Evolutionary conservation across 2,797 vertebrate genomes (phyloP).

Genomic region (Gorsachius magnificus): DNA sequence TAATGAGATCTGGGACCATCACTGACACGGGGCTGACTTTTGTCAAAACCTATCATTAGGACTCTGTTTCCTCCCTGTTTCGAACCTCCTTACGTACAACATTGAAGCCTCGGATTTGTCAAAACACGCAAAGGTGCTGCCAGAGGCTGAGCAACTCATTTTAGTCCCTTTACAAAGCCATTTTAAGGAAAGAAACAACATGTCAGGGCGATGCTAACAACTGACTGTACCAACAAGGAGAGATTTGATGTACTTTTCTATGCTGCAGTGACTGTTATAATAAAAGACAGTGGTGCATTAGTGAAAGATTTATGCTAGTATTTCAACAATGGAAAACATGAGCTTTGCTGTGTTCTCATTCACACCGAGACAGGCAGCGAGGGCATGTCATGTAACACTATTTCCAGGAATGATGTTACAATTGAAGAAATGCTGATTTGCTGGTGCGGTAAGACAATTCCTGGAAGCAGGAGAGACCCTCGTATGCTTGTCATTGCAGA

Average conservation of each 20-base stretch:
- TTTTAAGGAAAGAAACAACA: slow-evolving; percentile 62
- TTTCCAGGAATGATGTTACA: slow-evolving; percentile 77
- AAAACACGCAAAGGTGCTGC: slow-evolving; percentile 65
- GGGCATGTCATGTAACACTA: slow-evolving; percentile 66
- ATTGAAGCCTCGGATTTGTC: slow-evolving; percentile 55
- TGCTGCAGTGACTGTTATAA: slow-evolving; percentile 60
- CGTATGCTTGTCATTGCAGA: not conserved
- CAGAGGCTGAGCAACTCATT: slow-evolving; percentile 65
- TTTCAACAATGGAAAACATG: slow-evolving; percentile 72
- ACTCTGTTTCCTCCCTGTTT: slow-evolving; percentile 26
- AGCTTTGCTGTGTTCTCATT: slow-evolving; percentile 72
- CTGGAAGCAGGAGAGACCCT: slow-evolving; percentile 68
- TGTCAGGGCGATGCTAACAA: slow-evolving; percentile 68
- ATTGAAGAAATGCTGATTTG: slow-evolving; percentile 73
- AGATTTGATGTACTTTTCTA: slow-evolving; percentile 62
- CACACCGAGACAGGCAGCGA: slow-evolving; percentile 61
- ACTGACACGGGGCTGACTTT: not conserved
- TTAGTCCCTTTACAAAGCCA: slow-evolving; percentile 61
- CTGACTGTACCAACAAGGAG: slow-evolving; percentile 61
- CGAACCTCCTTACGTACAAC: slow-evolving; percentile 12
- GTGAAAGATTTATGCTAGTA: slow-evolving; percentile 79
- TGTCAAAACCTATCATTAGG: slow-evolving; percentile 29
- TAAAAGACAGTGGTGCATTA: slow-evolving; percentile 74
- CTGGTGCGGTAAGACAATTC: slow-evolving; percentile 62
- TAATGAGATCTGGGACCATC: not conserved